Evolutionary conservation across 2,113 vertebrate genomes (phyloP), one percentile per base, ranked within the genome.

Genomic region (Protomyctophum bolini): DNA sequence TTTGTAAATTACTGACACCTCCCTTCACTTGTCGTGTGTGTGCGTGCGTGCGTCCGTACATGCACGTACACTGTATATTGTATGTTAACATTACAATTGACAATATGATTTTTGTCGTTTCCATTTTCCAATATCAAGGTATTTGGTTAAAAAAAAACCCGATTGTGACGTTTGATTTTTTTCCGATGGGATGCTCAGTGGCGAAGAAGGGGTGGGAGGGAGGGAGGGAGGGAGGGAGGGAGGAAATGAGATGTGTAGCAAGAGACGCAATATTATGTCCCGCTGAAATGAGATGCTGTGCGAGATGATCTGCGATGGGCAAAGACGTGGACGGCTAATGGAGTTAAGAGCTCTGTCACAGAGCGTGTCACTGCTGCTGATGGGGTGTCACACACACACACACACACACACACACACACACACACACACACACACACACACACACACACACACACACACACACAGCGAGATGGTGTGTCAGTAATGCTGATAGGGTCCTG

Each of bases 1-100:
- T 88, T 74, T 91, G 89, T 86, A 87, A 92, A 90, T 90, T 90
- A 85, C 83, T 56, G 77, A 84, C 52, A 83, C 70, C 81, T 70
- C 70, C 74, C 81, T 81, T 86, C 33, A 4, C 33, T 88, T 82
- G 76, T 84, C 86, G 33, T 33, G 33, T 33, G 33, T 33, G 33
- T 33, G 33, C 4, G 33, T 33, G 33, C 4, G 33, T 33, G 33
- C 4, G 33, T 33, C 2, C 4, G 33, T 33, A n/a, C n/a, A n/a
- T n/a, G n/a, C n/a, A n/a, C n/a, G n/a, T 21, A 21, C 21, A 21
- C 21, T 21, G 21, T 21, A 21, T 21, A 21, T 41, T 41, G 33
- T 41, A 41, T 41, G 4, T 41, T 41, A 0, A 41, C 33, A 41
- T 41, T 6, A 41, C 33, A 41, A 41, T 41, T 41, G 33, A 41